Evolutionary conservation across 2,888 invertebrate genomes (phyloP).

Genomic region (Helleia helle): DNA sequence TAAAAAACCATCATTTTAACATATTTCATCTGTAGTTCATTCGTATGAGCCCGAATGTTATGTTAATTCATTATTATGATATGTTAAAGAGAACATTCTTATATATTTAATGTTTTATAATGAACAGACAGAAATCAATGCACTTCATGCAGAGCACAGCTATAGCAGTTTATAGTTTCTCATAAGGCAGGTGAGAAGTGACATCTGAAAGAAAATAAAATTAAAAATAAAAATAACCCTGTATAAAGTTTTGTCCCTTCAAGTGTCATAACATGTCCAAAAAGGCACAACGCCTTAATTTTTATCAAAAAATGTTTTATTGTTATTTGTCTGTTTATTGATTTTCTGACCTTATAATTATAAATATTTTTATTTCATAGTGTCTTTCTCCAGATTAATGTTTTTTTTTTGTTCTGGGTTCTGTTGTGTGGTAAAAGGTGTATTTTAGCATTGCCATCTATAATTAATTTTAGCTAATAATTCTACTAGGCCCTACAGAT

Average conservation of each 20-base stretch:
- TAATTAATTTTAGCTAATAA: too few relatives aligned
- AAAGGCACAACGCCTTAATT: too few relatives aligned
- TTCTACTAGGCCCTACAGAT: too few relatives aligned
- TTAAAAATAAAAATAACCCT: constrained; percentile 30
- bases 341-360: too few relatives aligned
- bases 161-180: constrained; percentile 86
- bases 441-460: too few relatives aligned
- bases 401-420: too few relatives aligned
- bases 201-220: constrained; percentile 87
- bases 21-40: constrained; percentile 8
- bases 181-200: constrained; percentile 92
- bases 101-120: constrained; percentile 37
- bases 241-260: constrained; percentile 7
- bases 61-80: too few relatives aligned
- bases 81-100: constrained; percentile 11
- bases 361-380: too few relatives aligned
- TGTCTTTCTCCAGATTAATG: too few relatives aligned
- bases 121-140: constrained; percentile 54
- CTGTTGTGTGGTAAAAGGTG: too few relatives aligned
- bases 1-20: constrained; percentile 10
- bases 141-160: constrained; percentile 67
- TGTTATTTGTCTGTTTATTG: too few relatives aligned
- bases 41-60: neutral
- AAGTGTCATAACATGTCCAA: neutral
- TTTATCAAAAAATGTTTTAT: too few relatives aligned